Evolutionary conservation across 2,113 vertebrate genomes (phyloP).

Genomic region (Dendrocopos noguchii): DNA sequence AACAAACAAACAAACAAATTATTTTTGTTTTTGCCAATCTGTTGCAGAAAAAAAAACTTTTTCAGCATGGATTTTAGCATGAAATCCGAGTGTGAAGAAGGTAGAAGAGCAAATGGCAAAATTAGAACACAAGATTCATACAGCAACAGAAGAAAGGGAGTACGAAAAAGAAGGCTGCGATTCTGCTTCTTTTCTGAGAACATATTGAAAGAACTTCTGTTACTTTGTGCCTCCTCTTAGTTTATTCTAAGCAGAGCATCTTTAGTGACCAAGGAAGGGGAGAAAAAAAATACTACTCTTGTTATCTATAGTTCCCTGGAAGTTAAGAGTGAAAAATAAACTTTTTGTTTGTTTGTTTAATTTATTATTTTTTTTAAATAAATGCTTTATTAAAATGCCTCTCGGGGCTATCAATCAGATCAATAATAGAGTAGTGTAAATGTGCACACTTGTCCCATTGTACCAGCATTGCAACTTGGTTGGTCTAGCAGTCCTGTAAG

Average conservation of each 20-base stretch:
- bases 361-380: not conserved
- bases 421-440: not conserved
- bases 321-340: not conserved
- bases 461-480: not conserved
- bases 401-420: not conserved
- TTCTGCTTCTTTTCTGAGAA: not conserved
- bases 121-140: not conserved
- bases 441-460: rapidly evolving
- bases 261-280: not conserved
- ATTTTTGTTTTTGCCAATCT: not conserved
- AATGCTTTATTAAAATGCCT: not conserved
- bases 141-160: not conserved
- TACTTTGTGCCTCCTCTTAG: not conserved
- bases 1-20: not conserved
- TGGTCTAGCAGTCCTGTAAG: not conserved
- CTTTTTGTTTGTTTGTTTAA: not conserved
- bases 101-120: not conserved
- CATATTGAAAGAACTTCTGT: not conserved
- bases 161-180: not conserved
- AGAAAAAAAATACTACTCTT: not conserved
- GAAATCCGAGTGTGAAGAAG: not conserved
- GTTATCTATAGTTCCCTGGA: not conserved
- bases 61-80: not conserved
- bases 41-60: not conserved
- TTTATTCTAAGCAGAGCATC: not conserved